These are phyloP conservation scores for Megamerina dolium DNA, from an alignment of 2,888 invertebrate genomes.

Conservation along the genomic window DNA sequence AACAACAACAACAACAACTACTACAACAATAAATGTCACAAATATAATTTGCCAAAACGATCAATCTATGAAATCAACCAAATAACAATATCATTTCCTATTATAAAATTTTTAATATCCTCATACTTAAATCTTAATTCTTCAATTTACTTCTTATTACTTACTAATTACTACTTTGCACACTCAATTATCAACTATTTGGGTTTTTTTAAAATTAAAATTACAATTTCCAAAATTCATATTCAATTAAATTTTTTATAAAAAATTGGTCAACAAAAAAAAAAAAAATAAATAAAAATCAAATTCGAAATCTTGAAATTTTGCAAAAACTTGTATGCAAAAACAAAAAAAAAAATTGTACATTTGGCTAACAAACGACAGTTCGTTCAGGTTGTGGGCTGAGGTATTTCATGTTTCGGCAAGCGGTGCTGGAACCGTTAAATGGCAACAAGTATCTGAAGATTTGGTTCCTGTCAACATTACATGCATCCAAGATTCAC, in stretches of 20 bases:
- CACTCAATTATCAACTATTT: no score
- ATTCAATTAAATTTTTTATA: no score
- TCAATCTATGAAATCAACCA: background rate
- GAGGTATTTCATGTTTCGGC: slow-evolving; percentile 97
- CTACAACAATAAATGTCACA: slow-evolving; percentile 10
- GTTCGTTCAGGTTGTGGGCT: slow-evolving; percentile 83
- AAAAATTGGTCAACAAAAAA: no score
- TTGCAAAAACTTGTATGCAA: slow-evolving; percentile 15
- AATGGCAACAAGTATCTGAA: slow-evolving; percentile 97
- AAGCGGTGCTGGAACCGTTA: slow-evolving; percentile 85
- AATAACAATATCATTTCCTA: slow-evolving; percentile 3
- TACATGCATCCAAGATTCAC: slow-evolving; percentile 94
- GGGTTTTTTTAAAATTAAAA: no score
- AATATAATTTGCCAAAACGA: slow-evolving; percentile 3
- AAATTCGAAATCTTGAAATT: slow-evolving; percentile 13
- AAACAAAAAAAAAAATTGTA: slow-evolving; percentile 15
- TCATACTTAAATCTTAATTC: no score
- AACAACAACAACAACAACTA: no score
- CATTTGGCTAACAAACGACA: slow-evolving; percentile 28
- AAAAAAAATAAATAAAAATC: slow-evolving; percentile 14
- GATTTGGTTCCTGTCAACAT: slow-evolving; percentile 98
- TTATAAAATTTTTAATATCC: slow-evolving; percentile 2
- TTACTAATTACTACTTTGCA: no score
- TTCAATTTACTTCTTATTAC: no score
- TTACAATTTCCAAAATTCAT: no score